These are phyloP conservation scores for Platichthys stellatus DNA, from an alignment of 2,113 vertebrate species.

Conservation along the genomic window DNA sequence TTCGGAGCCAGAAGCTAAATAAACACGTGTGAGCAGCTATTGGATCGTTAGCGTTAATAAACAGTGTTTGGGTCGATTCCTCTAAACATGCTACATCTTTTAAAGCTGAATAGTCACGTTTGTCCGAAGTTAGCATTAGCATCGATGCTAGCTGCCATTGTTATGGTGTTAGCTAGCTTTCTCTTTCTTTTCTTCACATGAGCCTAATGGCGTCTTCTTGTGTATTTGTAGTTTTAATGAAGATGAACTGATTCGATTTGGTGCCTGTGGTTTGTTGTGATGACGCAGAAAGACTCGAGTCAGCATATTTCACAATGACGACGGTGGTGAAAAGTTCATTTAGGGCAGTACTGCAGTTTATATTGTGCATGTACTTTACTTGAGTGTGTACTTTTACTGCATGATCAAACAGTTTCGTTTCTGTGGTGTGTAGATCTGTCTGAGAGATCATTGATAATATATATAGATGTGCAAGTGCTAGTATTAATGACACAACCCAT, in stretches of 20 bases:
- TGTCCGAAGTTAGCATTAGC: constrained; percentile 55
- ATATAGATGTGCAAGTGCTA: no score
- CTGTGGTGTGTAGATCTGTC: no score
- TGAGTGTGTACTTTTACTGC: no score
- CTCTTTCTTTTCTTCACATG: neutral
- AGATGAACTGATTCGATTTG: neutral
- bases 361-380: no score
- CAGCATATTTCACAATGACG: no score
- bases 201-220: neutral
- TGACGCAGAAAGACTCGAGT: neutral
- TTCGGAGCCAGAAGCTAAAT: neutral
- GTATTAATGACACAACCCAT: no score
- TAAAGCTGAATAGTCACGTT: neutral
- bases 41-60: neutral
- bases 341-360: no score
- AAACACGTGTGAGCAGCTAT: neutral
- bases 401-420: no score
- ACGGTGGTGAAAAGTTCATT: no score
- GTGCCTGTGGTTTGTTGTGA: neutral
- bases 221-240: neutral
- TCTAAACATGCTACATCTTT: neutral
- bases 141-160: constrained; percentile 25
- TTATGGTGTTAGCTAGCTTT: constrained; percentile 9
- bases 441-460: no score
- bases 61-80: neutral